phyloP scores from a whole-genome alignment of 2,113 vertebrate species.

The Gymnocephalus cernua region DNA sequence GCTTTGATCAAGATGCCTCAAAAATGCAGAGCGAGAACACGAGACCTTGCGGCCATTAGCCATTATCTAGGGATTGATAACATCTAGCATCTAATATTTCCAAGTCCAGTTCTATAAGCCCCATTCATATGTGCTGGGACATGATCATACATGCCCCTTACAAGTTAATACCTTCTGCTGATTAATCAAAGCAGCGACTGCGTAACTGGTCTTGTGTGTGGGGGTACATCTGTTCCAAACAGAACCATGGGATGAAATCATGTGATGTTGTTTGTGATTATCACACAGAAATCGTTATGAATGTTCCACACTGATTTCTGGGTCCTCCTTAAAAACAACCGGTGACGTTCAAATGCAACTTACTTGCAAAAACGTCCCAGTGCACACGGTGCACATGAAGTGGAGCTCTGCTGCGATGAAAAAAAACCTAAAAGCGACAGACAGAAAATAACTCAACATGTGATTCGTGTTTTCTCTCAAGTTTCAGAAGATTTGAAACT shows the following conservation, averaged over 20 bases:
- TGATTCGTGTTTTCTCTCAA: neutral
- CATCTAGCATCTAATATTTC: neutral
- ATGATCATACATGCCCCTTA: neutral
- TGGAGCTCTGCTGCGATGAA: constrained; percentile 79
- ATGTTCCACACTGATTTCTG: constrained; percentile 9
- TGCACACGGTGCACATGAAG: constrained; percentile 84
- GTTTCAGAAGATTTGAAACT: neutral
- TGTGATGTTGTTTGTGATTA: constrained; percentile 69
- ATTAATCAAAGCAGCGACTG: constrained; percentile 32
- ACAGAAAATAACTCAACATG: constrained; percentile 4
- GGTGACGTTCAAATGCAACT: constrained; percentile 48
- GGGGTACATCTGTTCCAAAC: constrained; percentile 7
- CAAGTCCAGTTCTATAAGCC: neutral
- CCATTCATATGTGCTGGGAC: neutral
- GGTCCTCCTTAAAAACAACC: constrained; percentile 15
- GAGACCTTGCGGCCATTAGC: too few species aligned
- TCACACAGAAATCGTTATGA: constrained; percentile 24
- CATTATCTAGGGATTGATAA: neutral
- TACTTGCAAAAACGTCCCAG: constrained; percentile 90
- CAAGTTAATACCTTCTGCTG: constrained; percentile 7
- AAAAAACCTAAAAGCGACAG: constrained; percentile 84
- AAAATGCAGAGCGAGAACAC: neutral
- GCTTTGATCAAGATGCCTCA: neutral
- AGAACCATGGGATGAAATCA: constrained; percentile 64
- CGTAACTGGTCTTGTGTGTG: constrained; percentile 8